Conservation (phyloP, 2,113 vertebrate genomes). For the Lepus timidus region DNA sequence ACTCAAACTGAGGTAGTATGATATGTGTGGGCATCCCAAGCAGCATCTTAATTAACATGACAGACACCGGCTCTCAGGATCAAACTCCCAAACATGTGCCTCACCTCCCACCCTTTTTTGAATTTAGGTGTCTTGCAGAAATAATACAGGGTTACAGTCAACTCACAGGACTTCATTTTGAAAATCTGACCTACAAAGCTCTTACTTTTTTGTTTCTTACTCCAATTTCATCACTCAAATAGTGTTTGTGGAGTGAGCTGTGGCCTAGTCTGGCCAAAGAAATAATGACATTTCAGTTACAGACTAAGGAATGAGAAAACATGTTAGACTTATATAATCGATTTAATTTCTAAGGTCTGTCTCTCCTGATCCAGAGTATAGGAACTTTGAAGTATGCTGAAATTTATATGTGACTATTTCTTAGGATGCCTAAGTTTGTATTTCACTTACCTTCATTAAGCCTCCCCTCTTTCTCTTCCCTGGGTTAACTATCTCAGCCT, state of each 20-base stretch:
- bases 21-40: too few relatives aligned
- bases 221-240: not conserved
- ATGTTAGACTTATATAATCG: not conserved
- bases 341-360: not conserved
- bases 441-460: not conserved
- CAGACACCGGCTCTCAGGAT: too few relatives aligned
- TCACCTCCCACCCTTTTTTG: not conserved
- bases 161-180: not conserved
- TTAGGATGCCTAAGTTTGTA: not conserved
- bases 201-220: not conserved
- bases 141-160: not conserved
- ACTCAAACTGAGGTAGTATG: too few relatives aligned
- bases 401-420: not conserved
- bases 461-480: not conserved
- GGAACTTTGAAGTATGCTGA: not conserved
- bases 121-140: constrained; percentile 7
- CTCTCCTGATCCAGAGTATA: not conserved
- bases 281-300: not conserved
- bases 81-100: not conserved
- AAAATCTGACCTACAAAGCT: not conserved
- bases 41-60: too few relatives aligned
- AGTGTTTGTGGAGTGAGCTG: not conserved
- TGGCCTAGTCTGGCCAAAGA: too few relatives aligned
- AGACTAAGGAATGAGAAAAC: not conserved
- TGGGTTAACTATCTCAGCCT: not conserved